Base-by-base conservation (phyloP, 2,888 invertebrate genomes). In the Pseudoips prasinana region DNA sequence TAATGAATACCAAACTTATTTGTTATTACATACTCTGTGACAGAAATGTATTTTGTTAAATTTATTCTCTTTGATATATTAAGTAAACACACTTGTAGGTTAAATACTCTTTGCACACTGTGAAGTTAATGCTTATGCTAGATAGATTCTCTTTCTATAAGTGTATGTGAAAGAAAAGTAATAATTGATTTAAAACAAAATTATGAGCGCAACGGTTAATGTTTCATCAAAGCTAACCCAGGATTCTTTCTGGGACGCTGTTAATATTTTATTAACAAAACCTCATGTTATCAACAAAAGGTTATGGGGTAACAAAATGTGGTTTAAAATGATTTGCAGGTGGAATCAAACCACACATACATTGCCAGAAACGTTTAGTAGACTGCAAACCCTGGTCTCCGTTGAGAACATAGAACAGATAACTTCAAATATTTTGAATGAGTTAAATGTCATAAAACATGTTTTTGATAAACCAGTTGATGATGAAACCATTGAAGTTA, bases 231-330 rank as follows among this genome's bases (percentile, higher is more conserved):
- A 19, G 5, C n/a, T 62, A 24, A 48, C 51, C 7, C 22, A 39
- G n/a, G 34, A 43, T 17, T 59, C 51, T 11, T 95, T 94, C 76
- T 94, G 93, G 92, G 82, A 89, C 39, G 87, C 92, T 1, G 72
- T 94, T 30, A 67, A 81, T 29, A 89, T 95, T 46, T 91, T 93
- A 64, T 69, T 93, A 37, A 85, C 79, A 33, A 93, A 93, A 69
- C 93, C 94, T 29, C 94, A 95, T 67, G 89, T 94, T 35, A 79
- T 94, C 3, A 95, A 95, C 73, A 92, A 92, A 57, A 92, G 93
- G 67, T 79, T 95, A 63, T 91, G 92, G 71, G 92, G 92, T 8
- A 66, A 65, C 29, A 89, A 78, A 59, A 45, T 70, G 35, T 64
- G 78, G 57, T 55, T 52, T 31, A 65, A 47, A 46, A 34, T 34